Evolutionary conservation across 2,888 invertebrate species (phyloP).

Genomic region (Chaetogeoica ovagalla): DNA sequence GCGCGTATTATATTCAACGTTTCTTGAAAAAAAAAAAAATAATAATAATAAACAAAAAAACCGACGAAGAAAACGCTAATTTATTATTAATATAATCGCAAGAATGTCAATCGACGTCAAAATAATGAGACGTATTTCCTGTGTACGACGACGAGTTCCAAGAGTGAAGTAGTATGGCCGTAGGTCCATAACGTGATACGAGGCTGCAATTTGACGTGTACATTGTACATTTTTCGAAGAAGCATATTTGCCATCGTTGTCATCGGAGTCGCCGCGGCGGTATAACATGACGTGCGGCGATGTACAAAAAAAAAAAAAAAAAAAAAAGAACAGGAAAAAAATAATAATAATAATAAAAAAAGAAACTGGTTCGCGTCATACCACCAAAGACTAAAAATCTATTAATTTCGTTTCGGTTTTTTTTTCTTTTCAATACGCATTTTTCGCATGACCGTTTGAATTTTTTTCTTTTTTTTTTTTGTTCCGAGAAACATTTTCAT

Average conservation of each 20-base stretch:
- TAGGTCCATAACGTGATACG: slow-evolving; percentile 1
- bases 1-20: too few species aligned
- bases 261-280: slow-evolving; percentile 32
- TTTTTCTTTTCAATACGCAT: slow-evolving; percentile 43
- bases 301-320: slow-evolving; percentile 22
- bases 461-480: slow-evolving; percentile 17
- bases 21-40: not conserved
- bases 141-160: slow-evolving; percentile 32
- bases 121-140: slow-evolving; percentile 44
- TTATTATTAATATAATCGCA: slow-evolving; percentile 33
- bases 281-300: slow-evolving; percentile 43
- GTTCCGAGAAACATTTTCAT: slow-evolving; percentile 37
- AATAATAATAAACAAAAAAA: not conserved
- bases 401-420: slow-evolving; percentile 38
- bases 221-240: slow-evolving; percentile 45
- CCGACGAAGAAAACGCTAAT: slow-evolving; percentile 17
- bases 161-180: not conserved
- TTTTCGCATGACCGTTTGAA: slow-evolving; percentile 33
- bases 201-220: slow-evolving; percentile 30
- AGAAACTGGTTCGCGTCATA: slow-evolving; percentile 52
- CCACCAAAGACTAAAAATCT: slow-evolving; percentile 52
- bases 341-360: not conserved
- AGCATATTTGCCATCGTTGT: slow-evolving; percentile 47
- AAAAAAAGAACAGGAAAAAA: slow-evolving; percentile 18
- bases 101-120: slow-evolving; percentile 45